phyloP scores from a whole-genome alignment of 1,140 invertebrate species.

The Bombus affinis region DNA sequence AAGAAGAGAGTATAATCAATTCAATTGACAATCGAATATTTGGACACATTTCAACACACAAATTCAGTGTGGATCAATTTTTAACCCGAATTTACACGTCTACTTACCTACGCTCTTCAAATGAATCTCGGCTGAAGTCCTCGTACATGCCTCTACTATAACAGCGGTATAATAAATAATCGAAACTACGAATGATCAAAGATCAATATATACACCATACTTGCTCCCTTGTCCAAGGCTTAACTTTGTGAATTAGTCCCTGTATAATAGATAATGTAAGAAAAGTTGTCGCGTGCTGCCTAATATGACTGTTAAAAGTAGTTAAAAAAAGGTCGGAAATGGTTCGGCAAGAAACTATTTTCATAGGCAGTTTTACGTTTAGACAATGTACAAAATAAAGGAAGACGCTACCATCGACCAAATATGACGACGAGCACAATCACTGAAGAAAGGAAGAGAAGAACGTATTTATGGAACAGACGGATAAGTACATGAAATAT shows the following conservation, averaged over 20 bases:
- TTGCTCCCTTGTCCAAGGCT: constrained; percentile 78
- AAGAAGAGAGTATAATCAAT: constrained; percentile 49
- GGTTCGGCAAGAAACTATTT: not conserved
- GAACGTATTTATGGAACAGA: not conserved
- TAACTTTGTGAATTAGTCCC: constrained; percentile 80
- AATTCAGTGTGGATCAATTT: constrained; percentile 73
- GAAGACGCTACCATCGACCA: constrained; percentile 22
- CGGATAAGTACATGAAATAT: not conserved
- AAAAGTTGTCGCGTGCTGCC: constrained; percentile 57
- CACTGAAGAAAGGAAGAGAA: not conserved
- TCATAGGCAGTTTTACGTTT: constrained; percentile 9
- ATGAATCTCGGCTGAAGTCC: constrained; percentile 92
- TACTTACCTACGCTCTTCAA: constrained; percentile 91
- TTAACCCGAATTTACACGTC: constrained; percentile 59
- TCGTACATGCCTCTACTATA: constrained; percentile 88
- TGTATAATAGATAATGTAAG: constrained; percentile 61
- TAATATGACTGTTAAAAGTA: constrained; percentile 64
- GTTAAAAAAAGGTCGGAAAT: constrained; percentile 4
- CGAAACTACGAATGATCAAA: constrained; percentile 73
- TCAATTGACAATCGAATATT: constrained; percentile 35
- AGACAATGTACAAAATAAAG: not conserved
- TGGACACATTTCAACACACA: constrained; percentile 47
- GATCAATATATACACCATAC: constrained; percentile 68
- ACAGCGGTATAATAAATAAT: constrained; percentile 81
- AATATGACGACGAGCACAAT: not conserved